These are phyloP conservation scores for Plutella xylostella DNA, from an alignment of 2,888 invertebrate genomes.

Conservation along the genomic window DNA sequence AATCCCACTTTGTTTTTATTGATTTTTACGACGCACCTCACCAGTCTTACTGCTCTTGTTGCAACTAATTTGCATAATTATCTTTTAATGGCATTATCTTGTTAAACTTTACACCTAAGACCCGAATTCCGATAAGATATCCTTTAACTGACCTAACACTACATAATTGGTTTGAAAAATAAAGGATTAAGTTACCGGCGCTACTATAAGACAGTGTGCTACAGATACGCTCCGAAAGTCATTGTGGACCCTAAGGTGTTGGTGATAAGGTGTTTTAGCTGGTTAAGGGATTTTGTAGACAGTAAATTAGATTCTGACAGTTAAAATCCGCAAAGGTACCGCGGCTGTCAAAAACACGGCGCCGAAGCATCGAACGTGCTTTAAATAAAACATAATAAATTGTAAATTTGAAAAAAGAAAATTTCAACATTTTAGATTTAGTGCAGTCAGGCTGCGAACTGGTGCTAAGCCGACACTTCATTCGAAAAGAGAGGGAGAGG, in stretches of 20 bases:
- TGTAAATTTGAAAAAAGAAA: constrained; percentile 3
- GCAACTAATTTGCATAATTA: too few relatives aligned
- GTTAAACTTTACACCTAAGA: too few relatives aligned
- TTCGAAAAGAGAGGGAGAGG: too few relatives aligned
- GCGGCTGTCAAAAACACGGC: constrained; percentile 65
- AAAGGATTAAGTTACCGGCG: background rate
- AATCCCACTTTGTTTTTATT: background rate
- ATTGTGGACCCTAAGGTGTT: background rate
- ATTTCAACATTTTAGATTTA: background rate
- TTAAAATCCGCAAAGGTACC: constrained; percentile 58
- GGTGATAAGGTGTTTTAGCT: background rate
- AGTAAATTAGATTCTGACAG: constrained; percentile 62
- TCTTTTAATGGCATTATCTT: too few relatives aligned
- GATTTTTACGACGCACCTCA: too few relatives aligned
- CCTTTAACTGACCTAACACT: constrained; percentile 5
- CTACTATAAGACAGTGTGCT: constrained; percentile 1
- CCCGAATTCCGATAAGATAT: too few relatives aligned
- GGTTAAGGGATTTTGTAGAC: background rate
- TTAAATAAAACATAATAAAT: constrained; percentile 48
- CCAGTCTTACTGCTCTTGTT: too few relatives aligned
- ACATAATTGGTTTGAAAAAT: constrained; percentile 2
- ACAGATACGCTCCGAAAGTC: background rate
- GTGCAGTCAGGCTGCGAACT: background rate
- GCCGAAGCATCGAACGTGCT: constrained; percentile 46
- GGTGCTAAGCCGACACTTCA: background rate